Evolutionary conservation across 2,888 invertebrate genomes (phyloP).

Genomic region (Rhingia campestris): DNA sequence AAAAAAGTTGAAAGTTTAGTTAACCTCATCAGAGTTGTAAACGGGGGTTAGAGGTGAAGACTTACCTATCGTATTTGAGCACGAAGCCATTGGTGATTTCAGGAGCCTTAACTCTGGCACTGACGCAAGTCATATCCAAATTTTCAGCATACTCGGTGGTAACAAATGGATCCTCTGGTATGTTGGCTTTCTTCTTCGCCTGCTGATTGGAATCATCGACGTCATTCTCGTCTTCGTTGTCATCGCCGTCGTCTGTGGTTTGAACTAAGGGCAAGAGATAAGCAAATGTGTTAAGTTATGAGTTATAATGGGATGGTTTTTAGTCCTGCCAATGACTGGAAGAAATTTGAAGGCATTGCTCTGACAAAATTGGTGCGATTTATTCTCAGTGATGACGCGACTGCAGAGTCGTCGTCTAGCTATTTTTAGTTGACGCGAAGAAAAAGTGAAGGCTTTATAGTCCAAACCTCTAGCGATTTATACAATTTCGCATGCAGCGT

Average conservation of each 20-base stretch:
- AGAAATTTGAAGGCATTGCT: no score
- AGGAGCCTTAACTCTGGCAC: slow-evolving; percentile 81
- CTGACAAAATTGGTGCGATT: no score
- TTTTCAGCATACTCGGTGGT: slow-evolving; percentile 77
- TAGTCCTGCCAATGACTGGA: neutral
- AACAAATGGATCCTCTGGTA: slow-evolving; percentile 79
- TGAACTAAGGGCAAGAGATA: slow-evolving; percentile 29
- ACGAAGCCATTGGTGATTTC: slow-evolving; percentile 81
- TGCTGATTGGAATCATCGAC: slow-evolving; percentile 38
- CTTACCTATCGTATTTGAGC: slow-evolving; percentile 79
- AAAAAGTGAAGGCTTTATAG: no score
- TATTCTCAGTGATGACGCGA: no score
- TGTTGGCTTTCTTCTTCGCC: slow-evolving; percentile 77
- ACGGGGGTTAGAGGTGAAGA: neutral
- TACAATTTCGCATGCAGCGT: no score
- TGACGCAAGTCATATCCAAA: slow-evolving; percentile 81
- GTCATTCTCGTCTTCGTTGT: slow-evolving; percentile 47
- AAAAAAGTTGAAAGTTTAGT: slow-evolving; percentile 11
- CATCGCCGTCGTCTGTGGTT: slow-evolving; percentile 72
- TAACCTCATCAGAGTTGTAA: neutral
- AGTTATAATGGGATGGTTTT: neutral
- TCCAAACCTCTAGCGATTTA: no score
- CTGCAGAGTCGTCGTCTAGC: no score
- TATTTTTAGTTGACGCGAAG: no score
- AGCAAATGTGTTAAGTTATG: neutral